phyloP scores from a whole-genome alignment of 1,140 invertebrate genomes.

The Sinonovacula constricta region DNA sequence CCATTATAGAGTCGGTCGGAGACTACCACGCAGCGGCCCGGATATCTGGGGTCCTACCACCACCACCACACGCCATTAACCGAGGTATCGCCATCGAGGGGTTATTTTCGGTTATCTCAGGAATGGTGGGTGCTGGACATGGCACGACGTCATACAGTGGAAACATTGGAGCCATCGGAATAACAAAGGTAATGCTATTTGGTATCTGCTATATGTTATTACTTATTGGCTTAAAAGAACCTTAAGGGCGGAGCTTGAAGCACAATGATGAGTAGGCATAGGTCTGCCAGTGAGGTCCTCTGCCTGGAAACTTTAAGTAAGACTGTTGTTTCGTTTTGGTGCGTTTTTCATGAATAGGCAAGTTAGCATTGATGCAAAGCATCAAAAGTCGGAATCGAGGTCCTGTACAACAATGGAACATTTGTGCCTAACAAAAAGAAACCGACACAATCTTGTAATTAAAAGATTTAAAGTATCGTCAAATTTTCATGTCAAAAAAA shows the following conservation, averaged over 20 bases:
- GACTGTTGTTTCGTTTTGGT: not conserved
- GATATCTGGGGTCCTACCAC: conserved; percentile 87
- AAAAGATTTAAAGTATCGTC: too few species aligned
- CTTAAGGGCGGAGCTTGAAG: not conserved
- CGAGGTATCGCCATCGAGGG: conserved; percentile 88
- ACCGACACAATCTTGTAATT: too few species aligned
- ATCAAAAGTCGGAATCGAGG: too few species aligned
- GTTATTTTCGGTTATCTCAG: conserved; percentile 89
- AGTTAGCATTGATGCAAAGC: too few species aligned
- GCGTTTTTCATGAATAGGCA: too few species aligned
- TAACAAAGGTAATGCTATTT: conserved; percentile 79
- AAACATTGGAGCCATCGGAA: conserved; percentile 92
- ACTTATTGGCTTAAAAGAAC: not conserved
- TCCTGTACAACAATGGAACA: too few species aligned
- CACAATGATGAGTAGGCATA: not conserved
- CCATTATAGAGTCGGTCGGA: conserved; percentile 91
- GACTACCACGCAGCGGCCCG: conserved; percentile 93
- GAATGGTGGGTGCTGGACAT: conserved; percentile 89
- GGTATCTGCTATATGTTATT: not conserved
- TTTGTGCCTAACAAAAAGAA: too few species aligned
- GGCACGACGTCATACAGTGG: conserved; percentile 90
- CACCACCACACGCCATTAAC: conserved; percentile 89
- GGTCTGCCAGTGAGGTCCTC: too few species aligned
- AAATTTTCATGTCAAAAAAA: too few species aligned
- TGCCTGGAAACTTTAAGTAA: too few species aligned